Base-by-base conservation (phyloP, 2,888 invertebrate genomes). In the Malacosoma neustria region DNA sequence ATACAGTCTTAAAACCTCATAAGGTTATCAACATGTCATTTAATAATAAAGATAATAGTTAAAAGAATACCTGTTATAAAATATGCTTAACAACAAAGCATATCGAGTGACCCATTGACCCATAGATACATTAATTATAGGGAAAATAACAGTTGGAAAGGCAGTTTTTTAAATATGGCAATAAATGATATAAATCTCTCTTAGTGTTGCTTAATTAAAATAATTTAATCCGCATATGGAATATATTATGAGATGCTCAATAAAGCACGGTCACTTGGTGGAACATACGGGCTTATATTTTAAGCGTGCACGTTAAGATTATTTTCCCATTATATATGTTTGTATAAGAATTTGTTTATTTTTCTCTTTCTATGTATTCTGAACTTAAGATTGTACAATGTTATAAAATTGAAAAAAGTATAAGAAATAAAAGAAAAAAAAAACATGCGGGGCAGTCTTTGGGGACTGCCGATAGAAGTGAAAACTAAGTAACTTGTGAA, bases 181-280 rank as follows among this genome's bases (percentile, higher is more conserved):
- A 53, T 58, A 54, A 54, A 51, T 50, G 55, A 61, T 58, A 69
- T 69, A 66, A 68, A 71, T 68, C 61, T 61, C 56, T 57, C 58
- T 42, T 7, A 7, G 58, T 43, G 55, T 51, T 56, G 63, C 67
- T 74, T 79, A 70, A 81, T 80, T 80, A 77, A 72, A 73, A 72
- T 62, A 62, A 72, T 77, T 79, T 76, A 71, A 77, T 73, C 70
- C 70, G 70, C 70, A 70, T 71, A 76, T 71, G 61, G 77, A 76
- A 81, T 80, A 77, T 48, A 77, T 81, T 77, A 79, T 59, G 45
- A 54, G 51, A 57, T 56, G 46, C 59, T 62, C 71, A 70, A 76
- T 77, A 79, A 72, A 70, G 64, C 71, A 75, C 75, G 54, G 43
- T 51, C 48, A 39, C 42, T 11, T 42, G 42, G 38, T 39, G 13